Evolutionary conservation across 2,888 invertebrate species (phyloP), one percentile per base, ranked within the genome.

Genomic region (Drosophila affinis): DNA sequence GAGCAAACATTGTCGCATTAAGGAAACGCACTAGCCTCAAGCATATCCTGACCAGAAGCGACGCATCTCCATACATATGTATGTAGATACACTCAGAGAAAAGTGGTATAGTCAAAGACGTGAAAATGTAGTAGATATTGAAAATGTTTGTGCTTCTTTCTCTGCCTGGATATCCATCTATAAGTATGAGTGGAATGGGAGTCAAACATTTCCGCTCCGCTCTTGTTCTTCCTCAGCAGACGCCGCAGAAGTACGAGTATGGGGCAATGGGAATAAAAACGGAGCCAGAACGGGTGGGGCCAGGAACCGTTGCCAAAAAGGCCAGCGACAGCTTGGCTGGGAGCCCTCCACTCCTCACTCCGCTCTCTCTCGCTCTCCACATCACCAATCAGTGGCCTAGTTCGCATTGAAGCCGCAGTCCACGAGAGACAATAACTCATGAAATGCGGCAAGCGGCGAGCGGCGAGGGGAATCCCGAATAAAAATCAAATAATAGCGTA

Each of bases 401-500:
- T 88, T 83, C 74, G 63, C 77, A 85, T 76, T 76, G 75, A 69
- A 77, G 78, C 56, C 75, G 67, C 85, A 81, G 78, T 81, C 73
- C 88, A 75, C 76, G 72, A 72, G 72, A 68, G 68, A 86, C 87
- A 88, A 83, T 83, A 83, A 86, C 83, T 82, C 75, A 73, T 63
- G 73, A 70, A 73, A 70, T 62, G 73, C 72, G 72, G 62, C 59
- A 59, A 29, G 9, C 7, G 29, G 29, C 27, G 4, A 39, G 44
- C 39, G 32, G 14, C 17, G 9, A 46, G 48, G 5, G 45, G 62
- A 72, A 73, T 67, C 67, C 87, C 88, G 67, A 72, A 83, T 83
- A 83, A 83, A 83, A 88, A 88, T 83, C 88, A 83, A 88, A 83
- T 88, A 83, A 83, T 86, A 75, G 76, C 68, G 78, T 62, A 75